These are phyloP conservation scores for Macrophya annulata DNA, from an alignment of 2,888 invertebrate species.

Conservation along the genomic window DNA sequence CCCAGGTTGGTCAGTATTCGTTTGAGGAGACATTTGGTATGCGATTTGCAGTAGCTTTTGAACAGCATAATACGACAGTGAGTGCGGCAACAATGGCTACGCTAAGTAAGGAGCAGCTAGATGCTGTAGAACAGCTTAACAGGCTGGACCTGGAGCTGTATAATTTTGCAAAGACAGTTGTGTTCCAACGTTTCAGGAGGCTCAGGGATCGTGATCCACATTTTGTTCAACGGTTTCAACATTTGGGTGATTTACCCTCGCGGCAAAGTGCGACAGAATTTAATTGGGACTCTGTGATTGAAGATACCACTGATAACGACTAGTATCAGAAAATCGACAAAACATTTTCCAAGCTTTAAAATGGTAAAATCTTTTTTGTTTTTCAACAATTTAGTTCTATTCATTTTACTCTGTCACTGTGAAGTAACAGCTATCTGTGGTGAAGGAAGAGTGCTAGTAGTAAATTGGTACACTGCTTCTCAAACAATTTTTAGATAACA, in stretches of 20 bases:
- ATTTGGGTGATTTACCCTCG: slow-evolving; percentile 90
- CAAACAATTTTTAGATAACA: no score
- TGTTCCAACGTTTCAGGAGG: slow-evolving; percentile 92
- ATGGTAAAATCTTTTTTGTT: neutral
- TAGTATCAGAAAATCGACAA: slow-evolving; percentile 29
- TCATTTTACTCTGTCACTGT: neutral
- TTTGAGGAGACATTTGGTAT: slow-evolving; percentile 97
- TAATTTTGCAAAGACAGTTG: slow-evolving; percentile 93
- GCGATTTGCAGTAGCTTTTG: slow-evolving; percentile 93
- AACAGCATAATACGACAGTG: slow-evolving; percentile 95
- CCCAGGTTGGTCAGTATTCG: slow-evolving; percentile 92
- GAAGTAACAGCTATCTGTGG: neutral
- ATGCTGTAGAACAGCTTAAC: slow-evolving; percentile 90
- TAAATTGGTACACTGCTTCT: neutral
- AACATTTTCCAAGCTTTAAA: neutral
- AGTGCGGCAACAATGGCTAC: slow-evolving; percentile 91
- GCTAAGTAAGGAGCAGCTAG: slow-evolving; percentile 88
- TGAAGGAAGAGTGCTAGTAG: slow-evolving; percentile 21
- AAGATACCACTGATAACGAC: slow-evolving; percentile 82
- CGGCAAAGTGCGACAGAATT: slow-evolving; percentile 91
- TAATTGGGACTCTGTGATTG: slow-evolving; percentile 93
- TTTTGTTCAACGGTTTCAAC: slow-evolving; percentile 91
- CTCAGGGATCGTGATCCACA: slow-evolving; percentile 90
- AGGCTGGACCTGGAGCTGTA: slow-evolving; percentile 96
- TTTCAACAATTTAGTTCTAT: neutral